phyloP scores from a whole-genome alignment of 2,797 vertebrate genomes.

The Enteromius anoplus region DNA sequence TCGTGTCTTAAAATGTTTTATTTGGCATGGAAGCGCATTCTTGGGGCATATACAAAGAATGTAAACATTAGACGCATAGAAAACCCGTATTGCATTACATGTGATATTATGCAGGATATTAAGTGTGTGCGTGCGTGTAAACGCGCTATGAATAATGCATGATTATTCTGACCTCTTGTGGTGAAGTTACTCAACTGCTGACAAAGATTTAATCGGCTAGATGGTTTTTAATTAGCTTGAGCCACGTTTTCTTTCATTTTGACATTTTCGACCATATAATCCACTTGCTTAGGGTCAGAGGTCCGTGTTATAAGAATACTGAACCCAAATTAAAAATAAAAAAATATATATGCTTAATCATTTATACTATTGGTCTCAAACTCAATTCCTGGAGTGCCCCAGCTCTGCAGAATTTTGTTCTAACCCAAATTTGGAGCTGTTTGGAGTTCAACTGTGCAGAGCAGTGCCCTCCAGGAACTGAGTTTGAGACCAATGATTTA shows the following conservation, averaged over 20 bases:
- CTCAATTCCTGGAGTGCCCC: no score
- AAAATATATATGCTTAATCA: neutral
- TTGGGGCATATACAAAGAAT: neutral
- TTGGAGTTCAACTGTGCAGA: no score
- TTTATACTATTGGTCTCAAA: neutral
- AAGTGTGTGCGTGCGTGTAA: neutral
- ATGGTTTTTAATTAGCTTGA: neutral
- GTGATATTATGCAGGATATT: no score
- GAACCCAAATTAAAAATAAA: neutral
- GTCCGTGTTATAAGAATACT: neutral
- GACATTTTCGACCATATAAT: neutral
- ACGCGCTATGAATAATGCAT: constrained; percentile 2
- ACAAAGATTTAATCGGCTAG: neutral
- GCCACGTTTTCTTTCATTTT: neutral
- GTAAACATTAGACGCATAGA: neutral
- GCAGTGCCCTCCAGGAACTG: no score
- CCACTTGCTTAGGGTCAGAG: neutral
- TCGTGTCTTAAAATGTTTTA: neutral
- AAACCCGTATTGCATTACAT: neutral
- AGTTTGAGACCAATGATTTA: neutral
- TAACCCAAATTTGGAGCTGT: no score
- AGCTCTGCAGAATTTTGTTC: no score
- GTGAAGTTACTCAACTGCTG: constrained; percentile 4
- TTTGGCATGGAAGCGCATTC: neutral
- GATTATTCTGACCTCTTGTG: constrained; percentile 42